These are phyloP conservation scores for Dromococcyx pavoninus DNA, from an alignment of 2,797 vertebrate genomes.

Conservation along the genomic window DNA sequence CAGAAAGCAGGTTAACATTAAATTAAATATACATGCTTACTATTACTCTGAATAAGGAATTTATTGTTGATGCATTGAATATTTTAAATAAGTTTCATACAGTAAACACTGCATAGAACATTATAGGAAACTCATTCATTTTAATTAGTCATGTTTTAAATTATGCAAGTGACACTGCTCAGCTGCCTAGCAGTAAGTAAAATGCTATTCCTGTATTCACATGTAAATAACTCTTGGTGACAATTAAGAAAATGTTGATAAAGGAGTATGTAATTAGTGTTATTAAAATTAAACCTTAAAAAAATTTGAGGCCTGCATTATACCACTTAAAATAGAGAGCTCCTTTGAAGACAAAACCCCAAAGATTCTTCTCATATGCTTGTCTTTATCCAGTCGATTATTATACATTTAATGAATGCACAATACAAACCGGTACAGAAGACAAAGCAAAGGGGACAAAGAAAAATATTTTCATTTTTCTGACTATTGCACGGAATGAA, in stretches of 20 bases:
- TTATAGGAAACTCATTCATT: conserved; percentile 71
- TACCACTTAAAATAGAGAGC: conserved; percentile 49
- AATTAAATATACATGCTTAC: conserved; percentile 65
- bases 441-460: conserved; percentile 33
- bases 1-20: conserved; percentile 49
- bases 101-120: conserved; percentile 53
- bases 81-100: conserved; percentile 68
- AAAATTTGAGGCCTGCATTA: conserved; percentile 48
- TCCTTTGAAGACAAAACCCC: conserved; percentile 12
- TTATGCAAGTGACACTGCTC: conserved; percentile 65
- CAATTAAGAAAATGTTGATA: conserved; percentile 77
- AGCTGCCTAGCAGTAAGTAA: conserved; percentile 74
- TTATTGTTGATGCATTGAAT: conserved; percentile 58
- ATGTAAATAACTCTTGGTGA: conserved; percentile 77
- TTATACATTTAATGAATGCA: conserved; percentile 47
- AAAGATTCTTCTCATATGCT: conserved; percentile 23
- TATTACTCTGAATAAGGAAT: conserved; percentile 61
- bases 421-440: not conserved
- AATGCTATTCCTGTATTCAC: conserved; percentile 76
- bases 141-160: conserved; percentile 80
- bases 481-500: not conserved
- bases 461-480: not conserved
- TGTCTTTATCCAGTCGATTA: conserved; percentile 35
- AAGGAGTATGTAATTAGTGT: conserved; percentile 58
- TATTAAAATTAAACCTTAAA: conserved; percentile 65